A percentile compares a stretch with the other conserved stretches of the same genome.
Evolutionary conservation across 1,140 invertebrate genomes (phyloP).

Genomic region (Ceratina australensis): DNA sequence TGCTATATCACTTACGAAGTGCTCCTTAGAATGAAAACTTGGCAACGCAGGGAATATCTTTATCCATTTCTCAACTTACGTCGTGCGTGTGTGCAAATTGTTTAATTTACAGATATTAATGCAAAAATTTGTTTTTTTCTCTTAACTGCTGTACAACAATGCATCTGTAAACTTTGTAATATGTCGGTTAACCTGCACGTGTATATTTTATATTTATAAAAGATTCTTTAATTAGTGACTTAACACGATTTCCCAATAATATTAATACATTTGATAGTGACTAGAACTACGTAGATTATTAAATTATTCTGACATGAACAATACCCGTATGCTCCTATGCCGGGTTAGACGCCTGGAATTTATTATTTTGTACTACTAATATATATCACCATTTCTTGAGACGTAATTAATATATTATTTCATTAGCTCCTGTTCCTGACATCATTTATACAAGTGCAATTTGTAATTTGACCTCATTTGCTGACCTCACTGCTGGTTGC

Average conservation of each 20-base stretch:
- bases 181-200: background rate
- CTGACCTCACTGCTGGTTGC: conserved; percentile 64
- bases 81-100: background rate
- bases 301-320: no score
- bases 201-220: background rate
- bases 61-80: conserved; percentile 21
- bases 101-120: background rate
- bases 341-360: background rate
- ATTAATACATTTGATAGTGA: background rate
- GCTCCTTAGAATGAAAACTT: conserved; percentile 38
- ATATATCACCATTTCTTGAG: background rate
- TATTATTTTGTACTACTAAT: background rate
- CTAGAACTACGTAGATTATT: no score
- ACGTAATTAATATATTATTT: background rate
- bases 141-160: background rate
- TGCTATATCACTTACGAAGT: no score
- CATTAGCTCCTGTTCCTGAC: conserved; percentile 4
- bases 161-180: no score
- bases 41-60: conserved; percentile 30
- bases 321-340: background rate
- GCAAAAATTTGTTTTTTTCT: background rate
- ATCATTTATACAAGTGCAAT: conserved; percentile 38
- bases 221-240: background rate
- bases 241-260: background rate
- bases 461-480: conserved; percentile 62